These are phyloP conservation scores for Dilophus febrilis DNA, from an alignment of 2,888 invertebrate species.

Conservation along the genomic window DNA sequence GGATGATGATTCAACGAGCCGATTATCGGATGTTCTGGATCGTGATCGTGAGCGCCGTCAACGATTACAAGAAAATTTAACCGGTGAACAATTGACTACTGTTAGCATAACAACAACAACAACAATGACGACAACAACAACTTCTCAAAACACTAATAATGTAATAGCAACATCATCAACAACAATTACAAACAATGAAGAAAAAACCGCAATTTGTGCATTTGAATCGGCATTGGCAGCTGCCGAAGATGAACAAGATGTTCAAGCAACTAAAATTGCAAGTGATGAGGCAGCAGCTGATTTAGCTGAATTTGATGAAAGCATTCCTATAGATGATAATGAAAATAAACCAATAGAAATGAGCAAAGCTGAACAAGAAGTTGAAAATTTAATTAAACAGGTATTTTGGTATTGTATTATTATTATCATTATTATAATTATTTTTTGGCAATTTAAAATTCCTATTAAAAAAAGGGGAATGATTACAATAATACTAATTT, in stretches of 20 bases:
- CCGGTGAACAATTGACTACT: slow-evolving; percentile 10
- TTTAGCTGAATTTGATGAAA: slow-evolving; percentile 90
- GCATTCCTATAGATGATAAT: slow-evolving; percentile 64
- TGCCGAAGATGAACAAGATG: slow-evolving; percentile 91
- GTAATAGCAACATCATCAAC: slow-evolving; percentile 7
- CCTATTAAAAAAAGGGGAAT: no score
- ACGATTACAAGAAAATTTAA: slow-evolving; percentile 9
- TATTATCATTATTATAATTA: not conserved
- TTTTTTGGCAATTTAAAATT: no score
- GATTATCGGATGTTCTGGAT: slow-evolving; percentile 40
- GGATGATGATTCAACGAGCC: slow-evolving; percentile 38
- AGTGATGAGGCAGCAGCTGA: slow-evolving; percentile 80
- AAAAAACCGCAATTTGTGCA: slow-evolving; percentile 43
- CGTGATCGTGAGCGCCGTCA: slow-evolving; percentile 30
- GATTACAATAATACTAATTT: slow-evolving; percentile 4
- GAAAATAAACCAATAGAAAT: slow-evolving; percentile 36
- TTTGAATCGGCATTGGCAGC: slow-evolving; percentile 73
- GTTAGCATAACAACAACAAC: slow-evolving; percentile 13
- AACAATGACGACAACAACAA: slow-evolving; percentile 13
- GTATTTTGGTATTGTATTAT: no score
- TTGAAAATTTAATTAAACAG: slow-evolving; percentile 53
- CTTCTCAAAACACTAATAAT: no score
- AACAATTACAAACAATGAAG: slow-evolving; percentile 23
- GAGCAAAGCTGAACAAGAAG: slow-evolving; percentile 55
- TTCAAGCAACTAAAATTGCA: slow-evolving; percentile 73